phyloP scores from a whole-genome alignment of 2,113 vertebrate genomes.

The Thymallus thymallus region DNA sequence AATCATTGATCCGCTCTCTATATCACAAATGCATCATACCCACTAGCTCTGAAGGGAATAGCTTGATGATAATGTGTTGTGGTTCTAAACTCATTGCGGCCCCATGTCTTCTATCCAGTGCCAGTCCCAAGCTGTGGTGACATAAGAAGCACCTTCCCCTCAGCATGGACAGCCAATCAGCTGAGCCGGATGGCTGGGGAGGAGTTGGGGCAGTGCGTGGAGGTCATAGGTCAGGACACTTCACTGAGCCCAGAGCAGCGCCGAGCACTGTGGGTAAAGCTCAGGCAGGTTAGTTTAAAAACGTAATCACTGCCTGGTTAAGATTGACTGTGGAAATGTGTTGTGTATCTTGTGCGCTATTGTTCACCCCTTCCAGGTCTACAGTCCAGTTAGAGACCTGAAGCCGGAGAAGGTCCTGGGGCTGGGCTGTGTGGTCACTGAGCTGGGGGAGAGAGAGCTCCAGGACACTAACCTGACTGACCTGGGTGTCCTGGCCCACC shows the following conservation, averaged over 20 bases:
- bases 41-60: background rate
- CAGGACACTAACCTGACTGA: constrained; percentile 71
- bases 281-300: constrained; percentile 73
- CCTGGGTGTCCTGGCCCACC: constrained; percentile 72
- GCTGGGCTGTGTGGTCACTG: constrained; percentile 77
- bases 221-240: constrained; percentile 75
- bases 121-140: constrained; percentile 82
- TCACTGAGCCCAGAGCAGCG: constrained; percentile 75
- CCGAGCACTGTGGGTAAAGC: constrained; percentile 73
- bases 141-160: constrained; percentile 80
- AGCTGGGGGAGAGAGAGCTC: constrained; percentile 80
- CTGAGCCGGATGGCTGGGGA: constrained; percentile 74
- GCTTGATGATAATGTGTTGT: background rate
- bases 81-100: constrained; percentile 4
- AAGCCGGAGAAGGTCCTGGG: constrained; percentile 75
- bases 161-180: constrained; percentile 82
- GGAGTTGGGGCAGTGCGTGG: constrained; percentile 77
- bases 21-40: background rate
- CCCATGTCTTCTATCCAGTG: constrained; percentile 51
- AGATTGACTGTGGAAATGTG: background rate
- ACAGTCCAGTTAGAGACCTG: constrained; percentile 69
- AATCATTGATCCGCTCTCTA: background rate
- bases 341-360: constrained; percentile 2
- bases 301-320: background rate
- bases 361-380: constrained; percentile 62